phyloP scores from a whole-genome alignment of 2,113 vertebrate species.

The Ia io region DNA sequence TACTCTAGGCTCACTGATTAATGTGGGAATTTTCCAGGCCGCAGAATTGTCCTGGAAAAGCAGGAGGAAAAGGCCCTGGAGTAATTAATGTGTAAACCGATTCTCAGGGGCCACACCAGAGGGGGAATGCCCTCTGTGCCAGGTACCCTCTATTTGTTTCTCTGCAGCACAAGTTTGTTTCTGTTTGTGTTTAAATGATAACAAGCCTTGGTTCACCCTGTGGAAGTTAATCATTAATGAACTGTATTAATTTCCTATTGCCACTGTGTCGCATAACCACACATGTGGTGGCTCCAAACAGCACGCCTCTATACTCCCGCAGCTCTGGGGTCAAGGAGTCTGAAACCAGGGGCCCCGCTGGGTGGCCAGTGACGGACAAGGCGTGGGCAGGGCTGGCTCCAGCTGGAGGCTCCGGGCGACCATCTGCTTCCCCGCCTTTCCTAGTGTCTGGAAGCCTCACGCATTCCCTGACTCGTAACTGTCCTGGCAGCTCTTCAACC shows the following conservation, averaged over 20 bases:
- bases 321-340: not conserved
- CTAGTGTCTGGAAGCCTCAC: rapidly evolving
- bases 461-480: not conserved
- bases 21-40: not conserved
- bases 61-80: not conserved
- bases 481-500: rapidly evolving
- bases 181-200: not conserved
- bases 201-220: not conserved
- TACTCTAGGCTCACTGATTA: not conserved
- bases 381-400: too few relatives aligned
- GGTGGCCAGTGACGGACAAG: too few relatives aligned
- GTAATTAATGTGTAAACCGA: not conserved
- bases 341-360: not conserved
- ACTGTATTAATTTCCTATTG: not conserved
- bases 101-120: not conserved
- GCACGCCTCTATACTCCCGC: rapidly evolving
- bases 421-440: not conserved
- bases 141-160: rapidly evolving
- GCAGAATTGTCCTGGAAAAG: not conserved
- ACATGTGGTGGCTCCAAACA: not conserved
- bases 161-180: not conserved
- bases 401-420: too few relatives aligned
- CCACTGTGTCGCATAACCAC: not conserved
- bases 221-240: not conserved
- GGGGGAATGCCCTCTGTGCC: rapidly evolving